These are phyloP conservation scores for Narcine bancroftii DNA, from an alignment of 2,113 vertebrate genomes.

Conservation along the genomic window DNA sequence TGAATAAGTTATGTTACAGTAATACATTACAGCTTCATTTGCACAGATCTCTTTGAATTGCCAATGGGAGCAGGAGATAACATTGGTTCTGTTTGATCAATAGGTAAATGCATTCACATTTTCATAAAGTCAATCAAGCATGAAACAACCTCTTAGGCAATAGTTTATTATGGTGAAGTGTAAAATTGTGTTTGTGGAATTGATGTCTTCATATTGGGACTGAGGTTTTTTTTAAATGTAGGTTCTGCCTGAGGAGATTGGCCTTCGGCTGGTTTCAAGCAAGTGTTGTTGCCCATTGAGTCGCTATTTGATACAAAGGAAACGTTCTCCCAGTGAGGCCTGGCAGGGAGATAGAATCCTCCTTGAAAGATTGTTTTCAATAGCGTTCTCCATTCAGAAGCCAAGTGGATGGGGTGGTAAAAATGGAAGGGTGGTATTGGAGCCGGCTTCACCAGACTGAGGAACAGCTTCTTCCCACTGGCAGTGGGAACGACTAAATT, in stretches of 20 bases:
- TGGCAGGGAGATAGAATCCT: neutral
- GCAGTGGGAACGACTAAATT: too few relatives aligned
- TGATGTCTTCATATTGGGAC: neutral
- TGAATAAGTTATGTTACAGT: neutral
- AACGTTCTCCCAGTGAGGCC: neutral
- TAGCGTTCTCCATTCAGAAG: neutral
- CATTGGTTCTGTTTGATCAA: slow-evolving; percentile 6
- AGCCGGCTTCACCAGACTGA: too few relatives aligned
- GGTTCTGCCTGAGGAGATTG: neutral
- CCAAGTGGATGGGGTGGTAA: too few relatives aligned
- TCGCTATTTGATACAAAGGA: neutral
- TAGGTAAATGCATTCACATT: neutral
- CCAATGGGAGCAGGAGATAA: neutral
- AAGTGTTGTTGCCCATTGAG: neutral
- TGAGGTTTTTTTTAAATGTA: too few relatives aligned
- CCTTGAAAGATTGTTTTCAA: neutral
- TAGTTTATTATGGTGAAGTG: neutral
- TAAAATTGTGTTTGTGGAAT: neutral
- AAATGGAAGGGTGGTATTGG: too few relatives aligned
- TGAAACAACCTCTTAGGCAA: neutral
- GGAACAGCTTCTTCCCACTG: too few relatives aligned
- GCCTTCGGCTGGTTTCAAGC: neutral
- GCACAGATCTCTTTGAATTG: too few relatives aligned
- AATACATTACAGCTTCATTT: slow-evolving; percentile 23
- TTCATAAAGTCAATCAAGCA: neutral